Conservation (phyloP, 1,140 invertebrate genomes). For the Leptopilina boulardi region DNA sequence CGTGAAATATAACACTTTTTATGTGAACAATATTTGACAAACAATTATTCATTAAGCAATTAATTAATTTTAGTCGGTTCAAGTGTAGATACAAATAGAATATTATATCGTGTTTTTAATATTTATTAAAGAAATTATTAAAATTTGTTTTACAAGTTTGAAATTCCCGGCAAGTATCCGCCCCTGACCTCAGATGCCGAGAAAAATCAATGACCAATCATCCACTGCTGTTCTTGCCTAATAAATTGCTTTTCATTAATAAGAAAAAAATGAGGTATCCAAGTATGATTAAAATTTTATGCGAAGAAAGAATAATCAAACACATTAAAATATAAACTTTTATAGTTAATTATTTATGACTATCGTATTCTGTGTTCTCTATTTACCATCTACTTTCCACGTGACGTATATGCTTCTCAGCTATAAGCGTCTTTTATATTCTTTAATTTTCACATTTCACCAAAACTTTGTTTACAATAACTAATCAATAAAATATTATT, state of each 20-base stretch:
- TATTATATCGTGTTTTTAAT: too few relatives aligned
- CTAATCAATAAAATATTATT: background rate
- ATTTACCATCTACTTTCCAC: background rate
- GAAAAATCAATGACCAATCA: conserved; percentile 5
- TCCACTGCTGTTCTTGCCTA: background rate
- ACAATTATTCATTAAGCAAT: too few relatives aligned
- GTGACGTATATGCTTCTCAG: background rate
- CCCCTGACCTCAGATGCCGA: conserved; percentile 10
- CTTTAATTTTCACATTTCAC: background rate
- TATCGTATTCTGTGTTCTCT: background rate
- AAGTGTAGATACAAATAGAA: too few relatives aligned
- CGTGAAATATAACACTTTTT: too few relatives aligned
- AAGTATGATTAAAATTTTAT: background rate
- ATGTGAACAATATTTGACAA: too few relatives aligned
- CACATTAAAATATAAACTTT: too few relatives aligned
- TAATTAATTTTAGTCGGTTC: too few relatives aligned
- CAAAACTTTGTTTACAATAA: background rate
- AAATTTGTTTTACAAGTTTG: background rate
- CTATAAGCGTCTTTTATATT: background rate
- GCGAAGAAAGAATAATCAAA: background rate
- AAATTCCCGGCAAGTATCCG: conserved; percentile 18
- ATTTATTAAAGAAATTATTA: too few relatives aligned
- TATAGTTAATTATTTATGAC: background rate
- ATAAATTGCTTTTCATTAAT: background rate
- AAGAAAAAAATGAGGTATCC: too few relatives aligned